Conservation (phyloP, 2,113 vertebrate species). For the Corapipo altera region DNA sequence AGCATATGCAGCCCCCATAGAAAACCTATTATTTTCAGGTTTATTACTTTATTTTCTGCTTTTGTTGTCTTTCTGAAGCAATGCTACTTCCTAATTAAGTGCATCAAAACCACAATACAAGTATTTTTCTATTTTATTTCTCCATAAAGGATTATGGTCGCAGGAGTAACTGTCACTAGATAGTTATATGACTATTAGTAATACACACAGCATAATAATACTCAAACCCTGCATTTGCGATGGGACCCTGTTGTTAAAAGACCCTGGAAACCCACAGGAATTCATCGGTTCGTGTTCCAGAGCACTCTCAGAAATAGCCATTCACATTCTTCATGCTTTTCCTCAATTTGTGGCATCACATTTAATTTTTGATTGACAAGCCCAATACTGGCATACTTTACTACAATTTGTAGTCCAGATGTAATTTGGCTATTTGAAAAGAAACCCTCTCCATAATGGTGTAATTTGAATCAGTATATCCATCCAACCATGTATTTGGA, state of each 20-base stretch:
- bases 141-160: neutral
- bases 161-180: neutral
- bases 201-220: neutral
- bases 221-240: neutral
- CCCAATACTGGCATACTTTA: neutral
- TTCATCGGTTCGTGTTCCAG: neutral
- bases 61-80: conserved; percentile 34
- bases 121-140: conserved; percentile 23
- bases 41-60: conserved; percentile 42
- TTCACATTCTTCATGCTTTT: neutral
- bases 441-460: neutral
- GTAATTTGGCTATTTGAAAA: neutral
- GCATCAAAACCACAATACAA: neutral
- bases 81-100: conserved; percentile 37
- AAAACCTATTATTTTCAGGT: neutral
- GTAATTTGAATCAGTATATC: neutral
- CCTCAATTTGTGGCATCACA: neutral
- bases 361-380: neutral
- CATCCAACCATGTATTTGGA: neutral
- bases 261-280: neutral
- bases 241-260: neutral
- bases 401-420: neutral
- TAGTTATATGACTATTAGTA: neutral
- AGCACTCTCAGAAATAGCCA: neutral
- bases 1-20: neutral